Base-by-base conservation (phyloP, 1,140 invertebrate genomes). In the Watersipora subatra region DNA sequence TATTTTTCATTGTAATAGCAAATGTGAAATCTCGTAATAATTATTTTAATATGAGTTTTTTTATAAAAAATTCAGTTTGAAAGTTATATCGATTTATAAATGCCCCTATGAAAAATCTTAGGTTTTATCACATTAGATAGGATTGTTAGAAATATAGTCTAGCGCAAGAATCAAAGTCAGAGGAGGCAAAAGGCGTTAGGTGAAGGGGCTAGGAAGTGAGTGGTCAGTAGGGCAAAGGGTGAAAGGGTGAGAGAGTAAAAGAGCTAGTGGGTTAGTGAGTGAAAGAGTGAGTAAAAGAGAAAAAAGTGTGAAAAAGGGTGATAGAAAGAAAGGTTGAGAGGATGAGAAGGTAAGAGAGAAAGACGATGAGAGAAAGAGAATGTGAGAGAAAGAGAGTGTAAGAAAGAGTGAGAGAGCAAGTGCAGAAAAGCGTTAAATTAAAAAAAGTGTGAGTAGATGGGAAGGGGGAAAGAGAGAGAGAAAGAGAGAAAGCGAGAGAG, bases 241-340 rank as follows among this genome's bases (percentile, higher is more conserved):
- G 46, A 55, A 22, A 55, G 46, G 22, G 46, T 17, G 46, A 55
- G 46, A 55, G 46, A 55, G 24, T 63, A 24, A 25, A 19, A 64
- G 2, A 29, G 2, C 26, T 19, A 63, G 28, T 28, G 28, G 46
- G 55, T 28, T 28, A 22, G n/a, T 22, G 62, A 65, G 66, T 67
- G 26, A 63, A 57, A 55, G 57, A 29, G 24, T 68, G 29, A 29
- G 27, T 29, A 27, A 61, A n/a, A 30, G 57, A 58, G 26, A 57
- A 59, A 58, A 75, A 71, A n/a, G 65, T 66, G 27, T 28, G 55
- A 64, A 28, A 66, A 61, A 67, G 12, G 28, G 73, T 73, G n/a
- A 73, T 73, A 76, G 66, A n/a, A 66, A 67, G 27, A 46, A 55
- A 64, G 28, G 65, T 57, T 65, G 12, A 57, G 56, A 30, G 61